Evolutionary conservation across 2,113 vertebrate species (phyloP), one percentile per base, ranked within the genome.

Genomic region (Morone saxatilis): DNA sequence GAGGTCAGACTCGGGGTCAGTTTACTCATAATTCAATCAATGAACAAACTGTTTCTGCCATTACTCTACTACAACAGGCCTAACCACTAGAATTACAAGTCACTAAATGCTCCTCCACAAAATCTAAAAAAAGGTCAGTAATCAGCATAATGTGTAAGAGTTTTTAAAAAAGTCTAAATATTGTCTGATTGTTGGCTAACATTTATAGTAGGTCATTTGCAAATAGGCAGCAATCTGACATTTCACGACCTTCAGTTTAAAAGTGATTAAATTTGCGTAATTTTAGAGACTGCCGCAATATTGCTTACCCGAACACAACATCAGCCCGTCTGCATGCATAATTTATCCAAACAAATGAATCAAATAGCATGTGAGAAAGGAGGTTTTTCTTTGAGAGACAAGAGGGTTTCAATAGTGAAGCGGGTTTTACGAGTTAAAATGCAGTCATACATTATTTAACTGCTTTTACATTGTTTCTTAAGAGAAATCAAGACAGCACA

Each of bases 11-110:
- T 45, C 6, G 22, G 53, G 72, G 47, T 71, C 62, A 50, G 25
- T 45, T 74, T 7, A 6, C 57, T 63, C 68, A 61, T 60, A 40
- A 45, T 70, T 80, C 48, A 78, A 71, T 85, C 38, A 68, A 59
- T 68, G 56, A 53, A 51, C 45, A 67, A 74, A 62, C 14, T 0
- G 4, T 63, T 54, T 53, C 31, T 38, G 69, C 12, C 7, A 40
- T 63, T 19, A 38, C 14, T 51, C 63, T 5, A 22, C 19, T 25
- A 45, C 41, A 14, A 53, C n/a, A 13, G 20, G 5, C 25, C 36
- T 4, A 4, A 13, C 38, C 20, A 8, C 13, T 20, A 3, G 19
- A 4, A 31, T 31, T 2, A 31, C 31, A 31, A 5, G 6, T 31
- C n/a, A 31, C 31, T 3, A 11, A 61, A 25, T 7, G 12, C 47